Conservation (phyloP, 2,888 invertebrate genomes). For the Phorcus lineatus region DNA sequence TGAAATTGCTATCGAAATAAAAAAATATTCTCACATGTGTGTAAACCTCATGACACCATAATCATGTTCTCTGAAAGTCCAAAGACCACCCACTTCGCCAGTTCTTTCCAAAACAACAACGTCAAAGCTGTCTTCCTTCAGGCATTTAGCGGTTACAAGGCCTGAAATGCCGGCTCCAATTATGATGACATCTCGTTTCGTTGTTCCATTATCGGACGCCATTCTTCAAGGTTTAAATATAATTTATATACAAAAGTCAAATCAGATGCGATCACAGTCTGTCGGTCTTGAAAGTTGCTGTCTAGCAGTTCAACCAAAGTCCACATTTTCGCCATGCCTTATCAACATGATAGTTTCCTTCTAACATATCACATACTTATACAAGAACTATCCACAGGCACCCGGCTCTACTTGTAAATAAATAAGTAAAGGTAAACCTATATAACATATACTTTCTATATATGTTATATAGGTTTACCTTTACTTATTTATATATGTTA, state of each 20-base stretch:
- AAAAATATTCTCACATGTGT: slow-evolving; percentile 63
- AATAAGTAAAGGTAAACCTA: too few species aligned
- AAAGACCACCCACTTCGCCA: slow-evolving; percentile 70
- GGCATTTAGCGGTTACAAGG: slow-evolving; percentile 63
- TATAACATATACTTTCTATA: too few species aligned
- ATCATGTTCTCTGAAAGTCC: slow-evolving; percentile 69
- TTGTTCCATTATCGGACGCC: neutral
- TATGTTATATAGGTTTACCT: too few species aligned
- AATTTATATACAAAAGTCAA: neutral
- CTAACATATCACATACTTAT: too few species aligned
- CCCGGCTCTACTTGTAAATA: too few species aligned
- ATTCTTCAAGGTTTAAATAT: neutral
- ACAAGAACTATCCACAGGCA: neutral
- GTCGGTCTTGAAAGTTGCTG: neutral
- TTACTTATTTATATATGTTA: too few species aligned
- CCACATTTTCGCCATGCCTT: neutral
- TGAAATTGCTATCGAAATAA: too few species aligned
- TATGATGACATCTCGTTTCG: slow-evolving; percentile 55
- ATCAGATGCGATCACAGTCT: neutral
- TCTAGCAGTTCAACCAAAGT: neutral
- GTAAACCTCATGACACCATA: slow-evolving; percentile 74
- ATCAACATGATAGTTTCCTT: too few species aligned
- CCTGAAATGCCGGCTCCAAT: slow-evolving; percentile 71
- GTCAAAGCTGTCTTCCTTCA: slow-evolving; percentile 63
- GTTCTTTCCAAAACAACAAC: slow-evolving; percentile 67